A percentile compares a stretch with the other conserved stretches of the same genome.
Evolutionary conservation across 2,113 vertebrate species (phyloP).

Genomic region (Dipodomys ordii): DNA sequence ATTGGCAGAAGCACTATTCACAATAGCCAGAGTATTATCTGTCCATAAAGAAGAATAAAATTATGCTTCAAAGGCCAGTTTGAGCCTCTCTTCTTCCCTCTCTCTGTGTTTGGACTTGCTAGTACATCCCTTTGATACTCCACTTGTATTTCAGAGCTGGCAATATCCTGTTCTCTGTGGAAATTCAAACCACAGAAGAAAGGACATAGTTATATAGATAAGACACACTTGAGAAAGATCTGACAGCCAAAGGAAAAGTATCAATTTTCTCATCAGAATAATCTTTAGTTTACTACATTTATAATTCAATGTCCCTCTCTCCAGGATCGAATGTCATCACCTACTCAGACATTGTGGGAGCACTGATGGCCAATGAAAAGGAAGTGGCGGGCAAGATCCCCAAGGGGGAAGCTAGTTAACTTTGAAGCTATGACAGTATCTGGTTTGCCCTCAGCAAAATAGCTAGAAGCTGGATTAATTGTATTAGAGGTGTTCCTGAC

Average conservation of each 20-base stretch:
- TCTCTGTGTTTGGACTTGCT: no score
- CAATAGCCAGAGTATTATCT: no score
- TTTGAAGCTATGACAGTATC: conserved; percentile 98
- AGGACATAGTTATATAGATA: conserved; percentile 97
- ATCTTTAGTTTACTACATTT: conserved; percentile 99
- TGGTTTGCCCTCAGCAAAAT: conserved; percentile 94
- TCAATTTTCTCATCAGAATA: conserved; percentile 95
- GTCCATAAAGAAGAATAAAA: no score
- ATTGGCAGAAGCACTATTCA: no score
- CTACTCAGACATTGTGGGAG: conserved; percentile 97
- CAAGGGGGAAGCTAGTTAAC: conserved; percentile 97
- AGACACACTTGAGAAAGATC: conserved; percentile 96
- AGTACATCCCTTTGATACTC: no score
- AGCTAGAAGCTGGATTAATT: conserved; percentile 94
- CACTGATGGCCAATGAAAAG: conserved; percentile 97
- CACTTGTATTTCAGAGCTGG: conserved; percentile 89
- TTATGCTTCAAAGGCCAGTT: no score
- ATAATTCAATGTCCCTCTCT: conserved; percentile 98
- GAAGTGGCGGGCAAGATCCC: conserved; percentile 96
- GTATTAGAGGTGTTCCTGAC: no score
- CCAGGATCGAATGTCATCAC: conserved; percentile 97
- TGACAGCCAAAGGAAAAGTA: conserved; percentile 96
- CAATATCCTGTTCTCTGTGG: conserved; percentile 97
- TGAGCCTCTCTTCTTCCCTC: no score
- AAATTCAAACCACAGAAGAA: conserved; percentile 98